Evolutionary conservation across 2,888 invertebrate species (phyloP).

Genomic region (Acleris literana): DNA sequence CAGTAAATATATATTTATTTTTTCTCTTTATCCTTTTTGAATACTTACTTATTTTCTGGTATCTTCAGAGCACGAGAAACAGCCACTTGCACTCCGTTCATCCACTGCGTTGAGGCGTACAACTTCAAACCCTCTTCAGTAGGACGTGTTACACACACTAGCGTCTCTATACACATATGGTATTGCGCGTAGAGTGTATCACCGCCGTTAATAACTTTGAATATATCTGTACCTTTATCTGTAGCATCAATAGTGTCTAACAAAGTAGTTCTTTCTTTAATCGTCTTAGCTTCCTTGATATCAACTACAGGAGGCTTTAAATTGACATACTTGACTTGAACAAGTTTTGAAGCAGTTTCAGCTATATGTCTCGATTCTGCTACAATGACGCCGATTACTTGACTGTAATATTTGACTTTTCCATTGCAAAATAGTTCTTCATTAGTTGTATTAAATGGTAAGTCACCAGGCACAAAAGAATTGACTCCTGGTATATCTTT

Average conservation of each 20-base stretch:
- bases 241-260: slow-evolving; percentile 44
- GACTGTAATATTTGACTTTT: slow-evolving; percentile 84
- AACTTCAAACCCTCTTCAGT: slow-evolving; percentile 86
- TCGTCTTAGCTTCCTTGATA: slow-evolving; percentile 45
- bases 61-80: slow-evolving; percentile 78
- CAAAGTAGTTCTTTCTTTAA: slow-evolving; percentile 45
- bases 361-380: slow-evolving; percentile 81
- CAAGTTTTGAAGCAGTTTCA: slow-evolving; percentile 71
- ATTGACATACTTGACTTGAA: slow-evolving; percentile 69
- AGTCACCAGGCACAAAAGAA: slow-evolving; percentile 62
- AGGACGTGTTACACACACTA: slow-evolving; percentile 83
- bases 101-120: slow-evolving; percentile 81
- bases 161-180: slow-evolving; percentile 87
- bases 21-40: background rate
- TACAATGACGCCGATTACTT: slow-evolving; percentile 86
- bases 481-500: slow-evolving; percentile 88
- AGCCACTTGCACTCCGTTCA: slow-evolving; percentile 77
- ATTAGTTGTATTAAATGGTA: slow-evolving; percentile 38
- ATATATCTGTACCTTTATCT: slow-evolving; percentile 47
- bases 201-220: slow-evolving; percentile 55
- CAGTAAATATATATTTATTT: background rate
- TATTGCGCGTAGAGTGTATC: slow-evolving; percentile 80
- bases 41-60: slow-evolving; percentile 76
- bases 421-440: slow-evolving; percentile 79
- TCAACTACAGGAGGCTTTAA: slow-evolving; percentile 43